Conservation (phyloP, 2,888 invertebrate species). For the Lasius fuliginosus region DNA sequence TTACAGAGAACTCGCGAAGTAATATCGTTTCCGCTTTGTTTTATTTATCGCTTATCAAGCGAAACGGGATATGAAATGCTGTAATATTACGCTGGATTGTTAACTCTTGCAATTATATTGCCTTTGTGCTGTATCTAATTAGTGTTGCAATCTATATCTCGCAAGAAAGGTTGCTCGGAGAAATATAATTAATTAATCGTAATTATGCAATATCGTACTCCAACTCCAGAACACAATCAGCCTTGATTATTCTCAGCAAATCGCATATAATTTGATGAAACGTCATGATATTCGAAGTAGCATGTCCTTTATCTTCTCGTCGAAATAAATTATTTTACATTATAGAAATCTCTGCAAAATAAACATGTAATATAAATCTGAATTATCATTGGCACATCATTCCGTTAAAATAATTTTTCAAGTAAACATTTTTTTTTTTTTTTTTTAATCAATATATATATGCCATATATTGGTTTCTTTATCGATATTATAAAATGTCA, state of each 20-base stretch:
- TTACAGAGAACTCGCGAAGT: neutral
- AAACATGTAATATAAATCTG: neutral
- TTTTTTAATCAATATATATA: neutral
- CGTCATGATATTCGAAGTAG: neutral
- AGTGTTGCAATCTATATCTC: neutral
- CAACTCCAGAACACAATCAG: conserved; percentile 5
- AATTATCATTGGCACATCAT: neutral
- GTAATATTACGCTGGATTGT: neutral
- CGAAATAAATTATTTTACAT: neutral
- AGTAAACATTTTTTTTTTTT: neutral
- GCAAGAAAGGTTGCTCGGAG: neutral
- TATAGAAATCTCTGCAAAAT: neutral
- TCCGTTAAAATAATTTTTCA: neutral
- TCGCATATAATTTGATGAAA: conserved; percentile 24
- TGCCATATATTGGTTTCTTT: neutral
- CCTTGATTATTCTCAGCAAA: conserved; percentile 13
- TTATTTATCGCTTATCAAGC: conserved; percentile 9
- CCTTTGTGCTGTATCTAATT: neutral
- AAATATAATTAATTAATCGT: neutral
- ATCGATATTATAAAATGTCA: neutral
- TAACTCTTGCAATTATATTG: neutral
- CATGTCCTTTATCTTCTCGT: neutral
- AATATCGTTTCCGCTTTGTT: neutral
- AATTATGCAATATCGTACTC: neutral
- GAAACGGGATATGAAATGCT: neutral